Base-by-base conservation (phyloP, 2,797 vertebrate species). In the Coregonus suidteri region DNA sequence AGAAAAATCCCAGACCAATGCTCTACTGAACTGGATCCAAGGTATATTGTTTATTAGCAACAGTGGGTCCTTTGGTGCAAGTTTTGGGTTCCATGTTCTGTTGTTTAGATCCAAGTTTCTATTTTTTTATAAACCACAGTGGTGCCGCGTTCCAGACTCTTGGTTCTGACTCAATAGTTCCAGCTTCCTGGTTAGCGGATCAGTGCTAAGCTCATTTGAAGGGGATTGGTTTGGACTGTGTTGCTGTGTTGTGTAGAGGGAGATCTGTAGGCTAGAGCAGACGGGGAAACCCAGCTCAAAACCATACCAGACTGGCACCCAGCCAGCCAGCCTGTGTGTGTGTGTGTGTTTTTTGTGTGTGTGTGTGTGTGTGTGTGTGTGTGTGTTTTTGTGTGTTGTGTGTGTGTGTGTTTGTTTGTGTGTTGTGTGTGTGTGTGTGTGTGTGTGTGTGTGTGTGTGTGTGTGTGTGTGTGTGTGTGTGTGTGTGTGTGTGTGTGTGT, bases 121-220 rank as follows among this genome's bases (percentile, higher is more conserved):
- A 34, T 34, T 34, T 3, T 34, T 34, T 34, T n/a, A 34, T n/a
- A 25, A n/a, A 7, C 35, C n/a, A 74, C 68, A 71, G 65, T 75
- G 70, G 75, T 74, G 82, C 37, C 31, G 31, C 31, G 31, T 34
- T 34, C 71, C 71, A 65, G 79, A 37, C 74, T 77, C 54, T 77
- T 73, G 52, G 76, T 80, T 71, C 69, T 51, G 47, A 69, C 6
- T 67, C 37, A 83, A 77, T 73, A 67, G 70, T 75, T 84, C 80
- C 82, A 84, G 74, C 75, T 81, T 85, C 87, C 78, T 83, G 79
- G 74, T 78, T 82, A 82, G 84, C 81, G 82, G 85, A 89, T 92
- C 88, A 86, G 82, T 75, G 52, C 85, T 88, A 88, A 91, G 84
- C 86, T 87, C 75, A 80, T 90, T 85, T 54, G 53, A 18, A 47